Percentiles rank a stretch among this genome's conserved stretches.
Conservation (phyloP, 2,888 invertebrate genomes). For the Clistopyga incitator region DNA sequence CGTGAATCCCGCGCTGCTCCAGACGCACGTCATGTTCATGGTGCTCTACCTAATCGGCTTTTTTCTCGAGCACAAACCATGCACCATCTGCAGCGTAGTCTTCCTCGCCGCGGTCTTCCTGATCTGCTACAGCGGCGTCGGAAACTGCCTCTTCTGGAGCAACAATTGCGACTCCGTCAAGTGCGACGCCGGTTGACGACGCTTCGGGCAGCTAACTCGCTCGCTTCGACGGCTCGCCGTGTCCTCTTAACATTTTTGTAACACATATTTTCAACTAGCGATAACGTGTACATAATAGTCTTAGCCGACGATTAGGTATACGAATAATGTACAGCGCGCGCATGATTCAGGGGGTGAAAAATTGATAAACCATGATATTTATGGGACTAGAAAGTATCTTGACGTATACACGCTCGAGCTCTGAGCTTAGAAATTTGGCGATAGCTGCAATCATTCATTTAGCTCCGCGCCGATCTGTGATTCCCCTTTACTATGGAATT, state of each 20-base stretch:
- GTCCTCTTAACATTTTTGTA: slow-evolving; percentile 5
- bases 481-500: slow-evolving; percentile 10
- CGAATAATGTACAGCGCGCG: not conserved
- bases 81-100: slow-evolving; percentile 98
- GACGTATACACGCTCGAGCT: not conserved
- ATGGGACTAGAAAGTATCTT: not conserved
- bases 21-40: slow-evolving; percentile 99
- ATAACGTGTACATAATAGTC: slow-evolving; percentile 11
- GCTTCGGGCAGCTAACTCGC: not conserved
- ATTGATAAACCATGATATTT: not conserved
- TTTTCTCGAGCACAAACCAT: slow-evolving; percentile 98
- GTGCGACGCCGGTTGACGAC: slow-evolving; percentile 79
- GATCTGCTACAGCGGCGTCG: slow-evolving; percentile 98
- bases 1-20: slow-evolving; percentile 96
- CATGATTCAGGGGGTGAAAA: not conserved
- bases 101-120: slow-evolving; percentile 97
- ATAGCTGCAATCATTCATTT: not conserved
- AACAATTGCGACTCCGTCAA: slow-evolving; percentile 89
- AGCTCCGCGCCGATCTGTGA: slow-evolving; percentile 35
- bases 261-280: slow-evolving; percentile 16
- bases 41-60: slow-evolving; percentile 98
- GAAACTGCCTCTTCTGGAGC: slow-evolving; percentile 97
- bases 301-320: slow-evolving; percentile 9
- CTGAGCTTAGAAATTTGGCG: not conserved
- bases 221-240: not conserved